Evolutionary conservation across 2,113 vertebrate genomes (phyloP), one percentile per base, ranked within the genome.

Genomic region (Cricetomys ansorgei): DNA sequence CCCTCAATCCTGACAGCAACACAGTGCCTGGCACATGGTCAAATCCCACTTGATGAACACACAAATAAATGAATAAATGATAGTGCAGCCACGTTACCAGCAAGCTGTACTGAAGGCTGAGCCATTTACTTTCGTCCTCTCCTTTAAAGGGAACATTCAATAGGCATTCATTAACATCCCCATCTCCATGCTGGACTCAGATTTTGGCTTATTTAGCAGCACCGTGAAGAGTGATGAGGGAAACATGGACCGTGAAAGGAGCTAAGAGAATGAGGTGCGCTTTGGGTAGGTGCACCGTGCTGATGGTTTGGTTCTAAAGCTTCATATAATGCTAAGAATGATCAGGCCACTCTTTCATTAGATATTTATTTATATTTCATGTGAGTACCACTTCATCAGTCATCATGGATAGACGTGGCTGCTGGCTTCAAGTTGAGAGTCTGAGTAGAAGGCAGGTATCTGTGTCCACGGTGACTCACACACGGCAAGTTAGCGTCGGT

Each of bases 21-120:
- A 77, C 62, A 67, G 37, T 53, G 23, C 34, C 72, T 93, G 91
- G 88, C 93, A 85, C 40, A 76, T 76, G 17, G 84, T 89, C 77
- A 93, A 96, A 81, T 86, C 12, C 21, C 80, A 81, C 53, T 92
- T 96, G 94, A 62, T 89, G 65, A 89, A 57, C 80, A 96, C 83
- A 93, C 64, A 76, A 88, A 76, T 89, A 31, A 93, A 83, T 70
- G 40, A 89, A 83, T 94, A 92, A 89, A 77, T 23, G 65, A 29
- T 53, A 84, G 70, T 92, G 84, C 79, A 85, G 59, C 91, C 91
- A 40, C 90, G 72, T 89, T 86, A 86, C 59, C 80, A 23, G 45
- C 19, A 91, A 86, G 55, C 65, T 93, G 53, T 25, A 72, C 81
- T 89, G 76, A 91, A 65, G n/a, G 45, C 40, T 94, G 81, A 77